These are phyloP conservation scores for Drosophila neoperkinsi DNA, from an alignment of 2,888 invertebrate genomes.

Conservation along the genomic window DNA sequence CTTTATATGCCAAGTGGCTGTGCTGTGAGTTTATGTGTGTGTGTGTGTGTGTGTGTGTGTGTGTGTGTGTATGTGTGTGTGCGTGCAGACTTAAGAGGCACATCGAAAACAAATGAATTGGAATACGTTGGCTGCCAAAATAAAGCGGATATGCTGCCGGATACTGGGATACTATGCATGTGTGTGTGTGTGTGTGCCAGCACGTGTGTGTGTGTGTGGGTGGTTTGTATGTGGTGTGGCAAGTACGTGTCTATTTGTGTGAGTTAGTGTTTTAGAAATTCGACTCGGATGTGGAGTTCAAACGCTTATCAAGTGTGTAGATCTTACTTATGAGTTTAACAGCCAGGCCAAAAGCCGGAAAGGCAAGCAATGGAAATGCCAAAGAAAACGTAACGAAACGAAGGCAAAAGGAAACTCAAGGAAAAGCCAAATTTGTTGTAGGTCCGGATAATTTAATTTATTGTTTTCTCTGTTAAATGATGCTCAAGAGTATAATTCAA, in stretches of 20 bases:
- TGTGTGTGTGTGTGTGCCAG: not conserved
- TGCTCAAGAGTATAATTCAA: slow-evolving; percentile 80
- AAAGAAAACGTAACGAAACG: slow-evolving; percentile 7
- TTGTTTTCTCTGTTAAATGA: slow-evolving; percentile 78
- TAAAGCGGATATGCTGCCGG: slow-evolving; percentile 75
- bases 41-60: too few species aligned
- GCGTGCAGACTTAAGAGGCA: slow-evolving; percentile 54
- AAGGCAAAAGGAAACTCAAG: slow-evolving; percentile 14
- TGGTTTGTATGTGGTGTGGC: slow-evolving; percentile 17
- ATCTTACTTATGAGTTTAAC: slow-evolving; percentile 80
- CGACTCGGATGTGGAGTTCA: slow-evolving; percentile 76
- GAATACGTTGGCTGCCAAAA: slow-evolving; percentile 73
- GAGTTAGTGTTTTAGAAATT: slow-evolving; percentile 80
- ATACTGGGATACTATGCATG: slow-evolving; percentile 27
- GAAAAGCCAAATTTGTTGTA: slow-evolving; percentile 76
- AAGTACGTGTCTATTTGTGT: slow-evolving; percentile 76
- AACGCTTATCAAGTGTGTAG: slow-evolving; percentile 80
- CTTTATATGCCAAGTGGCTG: slow-evolving; percentile 46
- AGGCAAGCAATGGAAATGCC: slow-evolving; percentile 3
- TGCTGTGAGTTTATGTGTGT: not conserved
- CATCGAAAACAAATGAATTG: slow-evolving; percentile 79
- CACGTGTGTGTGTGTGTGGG: slow-evolving; percentile 2
- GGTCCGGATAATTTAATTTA: slow-evolving; percentile 79
- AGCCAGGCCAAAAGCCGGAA: slow-evolving; percentile 40
- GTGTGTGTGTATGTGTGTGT: slow-evolving; percentile 12